Conservation (phyloP, 2,113 vertebrate genomes). For the Coturnix japonica region DNA sequence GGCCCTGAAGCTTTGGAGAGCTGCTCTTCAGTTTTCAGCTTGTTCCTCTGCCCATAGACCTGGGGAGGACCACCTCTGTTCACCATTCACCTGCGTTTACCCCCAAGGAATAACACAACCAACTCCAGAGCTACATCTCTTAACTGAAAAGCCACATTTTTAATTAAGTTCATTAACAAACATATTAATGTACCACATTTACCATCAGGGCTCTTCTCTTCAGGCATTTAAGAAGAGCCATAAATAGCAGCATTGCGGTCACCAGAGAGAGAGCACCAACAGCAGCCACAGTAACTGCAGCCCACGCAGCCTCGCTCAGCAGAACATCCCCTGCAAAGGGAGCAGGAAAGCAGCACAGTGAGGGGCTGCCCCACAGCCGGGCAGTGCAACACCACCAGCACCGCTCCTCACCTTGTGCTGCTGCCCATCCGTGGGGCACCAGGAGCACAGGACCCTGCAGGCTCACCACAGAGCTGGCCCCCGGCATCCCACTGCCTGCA, state of each 20-base stretch:
- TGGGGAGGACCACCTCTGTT: too few species aligned
- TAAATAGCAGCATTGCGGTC: not conserved
- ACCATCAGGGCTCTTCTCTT: not conserved
- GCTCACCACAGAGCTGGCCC: slow-evolving; percentile 51
- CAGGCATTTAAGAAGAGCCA: not conserved
- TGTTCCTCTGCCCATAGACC: not conserved
- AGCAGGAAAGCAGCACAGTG: not conserved
- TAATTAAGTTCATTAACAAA: not conserved
- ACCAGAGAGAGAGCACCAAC: not conserved
- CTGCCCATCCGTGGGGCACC: slow-evolving; percentile 36
- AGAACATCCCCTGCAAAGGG: not conserved
- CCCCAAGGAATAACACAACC: not conserved
- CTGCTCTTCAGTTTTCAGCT: not conserved
- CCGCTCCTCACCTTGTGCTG: slow-evolving; percentile 59
- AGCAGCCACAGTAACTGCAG: not conserved
- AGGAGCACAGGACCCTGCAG: slow-evolving; percentile 73
- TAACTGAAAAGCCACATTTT: not conserved
- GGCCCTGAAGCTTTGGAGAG: not conserved
- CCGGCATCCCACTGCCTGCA: slow-evolving; percentile 11
- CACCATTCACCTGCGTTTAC: not conserved
- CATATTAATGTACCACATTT: not conserved
- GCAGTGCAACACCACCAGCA: not conserved
- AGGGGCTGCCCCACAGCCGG: too few species aligned
- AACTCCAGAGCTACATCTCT: not conserved
- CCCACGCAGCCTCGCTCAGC: not conserved